phyloP scores from a whole-genome alignment of 2,888 invertebrate species.

The Epistrophe grossulariae region DNA sequence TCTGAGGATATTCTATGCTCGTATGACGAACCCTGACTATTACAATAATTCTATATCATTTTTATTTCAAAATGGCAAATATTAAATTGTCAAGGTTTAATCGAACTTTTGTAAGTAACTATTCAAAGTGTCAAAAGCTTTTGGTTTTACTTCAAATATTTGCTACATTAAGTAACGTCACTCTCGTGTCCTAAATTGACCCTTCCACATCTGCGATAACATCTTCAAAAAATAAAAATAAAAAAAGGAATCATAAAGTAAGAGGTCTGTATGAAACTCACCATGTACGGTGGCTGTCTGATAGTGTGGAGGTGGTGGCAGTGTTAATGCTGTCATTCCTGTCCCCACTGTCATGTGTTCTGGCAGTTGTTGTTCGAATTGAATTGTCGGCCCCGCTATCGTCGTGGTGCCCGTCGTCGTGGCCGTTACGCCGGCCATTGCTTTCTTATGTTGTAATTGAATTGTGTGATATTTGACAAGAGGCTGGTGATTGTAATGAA shows the following conservation, averaged over 20 bases:
- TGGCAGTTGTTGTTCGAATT: constrained; percentile 70
- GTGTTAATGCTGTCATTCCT: constrained; percentile 78
- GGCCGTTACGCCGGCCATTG: constrained; percentile 65
- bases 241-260: no score
- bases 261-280: constrained; percentile 80
- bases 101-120: not conserved
- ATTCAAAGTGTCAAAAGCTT: not conserved
- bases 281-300: constrained; percentile 83
- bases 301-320: constrained; percentile 83
- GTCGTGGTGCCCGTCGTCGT: constrained; percentile 53
- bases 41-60: not conserved
- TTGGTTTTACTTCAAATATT: not conserved
- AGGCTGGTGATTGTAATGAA: constrained; percentile 79
- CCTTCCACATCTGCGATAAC: constrained; percentile 2
- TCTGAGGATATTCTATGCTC: no score
- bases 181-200: constrained; percentile 2
- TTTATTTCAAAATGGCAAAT: not conserved
- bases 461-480: constrained; percentile 83
- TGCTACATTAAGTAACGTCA: not conserved
- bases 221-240: not conserved
- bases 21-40: not conserved
- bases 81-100: not conserved
- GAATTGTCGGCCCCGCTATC: constrained; percentile 64
- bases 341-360: constrained; percentile 71
- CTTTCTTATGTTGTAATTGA: constrained; percentile 81